These are phyloP conservation scores for Gorsachius magnificus DNA, from an alignment of 2,797 vertebrate genomes.

Conservation along the genomic window DNA sequence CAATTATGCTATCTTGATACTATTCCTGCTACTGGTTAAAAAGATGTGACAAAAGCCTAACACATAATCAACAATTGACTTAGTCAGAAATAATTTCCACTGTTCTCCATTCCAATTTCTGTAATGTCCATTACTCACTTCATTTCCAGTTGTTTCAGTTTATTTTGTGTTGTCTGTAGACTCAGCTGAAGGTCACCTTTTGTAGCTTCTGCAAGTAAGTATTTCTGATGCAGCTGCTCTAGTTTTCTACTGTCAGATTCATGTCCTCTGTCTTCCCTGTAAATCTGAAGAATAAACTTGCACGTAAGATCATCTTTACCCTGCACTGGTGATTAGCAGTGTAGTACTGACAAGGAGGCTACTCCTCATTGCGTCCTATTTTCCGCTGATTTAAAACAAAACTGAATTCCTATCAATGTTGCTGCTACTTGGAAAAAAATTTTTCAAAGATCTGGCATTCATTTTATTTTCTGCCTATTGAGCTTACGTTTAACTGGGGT, in stretches of 20 bases:
- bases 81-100: background rate
- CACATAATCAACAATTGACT: background rate
- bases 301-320: background rate
- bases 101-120: background rate
- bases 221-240: slow-evolving; percentile 90
- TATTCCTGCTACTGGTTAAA: background rate
- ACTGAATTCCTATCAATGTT: background rate
- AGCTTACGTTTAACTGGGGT: background rate
- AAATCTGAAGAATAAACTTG: slow-evolving; percentile 76
- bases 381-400: background rate
- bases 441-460: background rate
- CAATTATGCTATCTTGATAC: background rate
- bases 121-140: slow-evolving; percentile 80
- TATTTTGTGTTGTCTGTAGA: slow-evolving; percentile 86
- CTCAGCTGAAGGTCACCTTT: slow-evolving; percentile 87
- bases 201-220: slow-evolving; percentile 83
- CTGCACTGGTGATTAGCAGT: background rate
- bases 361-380: background rate
- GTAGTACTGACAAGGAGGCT: background rate
- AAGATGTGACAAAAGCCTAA: background rate
- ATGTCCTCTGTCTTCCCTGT: slow-evolving; percentile 80
- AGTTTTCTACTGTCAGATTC: slow-evolving; percentile 87
- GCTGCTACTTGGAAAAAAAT: background rate
- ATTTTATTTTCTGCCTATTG: background rate
- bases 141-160: slow-evolving; percentile 87